Percentiles rank a stretch among this genome's conserved stretches.
These are phyloP conservation scores for Pseudococcus viburni DNA, from an alignment of 2,888 invertebrate genomes.

Conservation along the genomic window DNA sequence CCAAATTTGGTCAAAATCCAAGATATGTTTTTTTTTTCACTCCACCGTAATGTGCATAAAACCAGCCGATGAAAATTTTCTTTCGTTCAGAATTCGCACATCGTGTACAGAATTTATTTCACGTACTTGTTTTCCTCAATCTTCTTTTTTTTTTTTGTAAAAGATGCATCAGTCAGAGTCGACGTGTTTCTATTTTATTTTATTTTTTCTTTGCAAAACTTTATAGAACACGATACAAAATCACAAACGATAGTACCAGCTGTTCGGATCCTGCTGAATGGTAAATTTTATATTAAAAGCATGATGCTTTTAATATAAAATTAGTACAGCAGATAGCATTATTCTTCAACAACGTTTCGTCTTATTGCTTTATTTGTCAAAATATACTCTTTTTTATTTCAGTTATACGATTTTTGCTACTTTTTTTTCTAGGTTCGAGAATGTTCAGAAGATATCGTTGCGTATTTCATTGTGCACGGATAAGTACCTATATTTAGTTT, in stretches of 20 bases:
- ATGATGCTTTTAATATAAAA: slow-evolving; percentile 28
- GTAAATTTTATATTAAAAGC: slow-evolving; percentile 22
- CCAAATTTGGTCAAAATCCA: too few relatives aligned
- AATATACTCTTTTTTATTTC: background rate
- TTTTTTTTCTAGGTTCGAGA: background rate
- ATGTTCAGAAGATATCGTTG: too few relatives aligned
- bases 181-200: background rate
- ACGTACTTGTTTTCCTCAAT: background rate
- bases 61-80: background rate
- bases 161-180: background rate
- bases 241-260: background rate
- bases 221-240: background rate
- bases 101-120: background rate
- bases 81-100: background rate
- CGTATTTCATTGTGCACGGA: background rate
- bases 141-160: background rate
- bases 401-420: background rate
- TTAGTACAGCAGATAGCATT: background rate
- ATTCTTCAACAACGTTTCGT: background rate
- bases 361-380: slow-evolving; percentile 1
- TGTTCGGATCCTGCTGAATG: background rate
- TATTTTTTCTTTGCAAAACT: background rate
- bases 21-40: too few relatives aligned
- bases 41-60: too few relatives aligned
- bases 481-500: background rate